Base-by-base conservation (phyloP, 2,797 vertebrate genomes). In the Macrochelys suwanniensis region DNA sequence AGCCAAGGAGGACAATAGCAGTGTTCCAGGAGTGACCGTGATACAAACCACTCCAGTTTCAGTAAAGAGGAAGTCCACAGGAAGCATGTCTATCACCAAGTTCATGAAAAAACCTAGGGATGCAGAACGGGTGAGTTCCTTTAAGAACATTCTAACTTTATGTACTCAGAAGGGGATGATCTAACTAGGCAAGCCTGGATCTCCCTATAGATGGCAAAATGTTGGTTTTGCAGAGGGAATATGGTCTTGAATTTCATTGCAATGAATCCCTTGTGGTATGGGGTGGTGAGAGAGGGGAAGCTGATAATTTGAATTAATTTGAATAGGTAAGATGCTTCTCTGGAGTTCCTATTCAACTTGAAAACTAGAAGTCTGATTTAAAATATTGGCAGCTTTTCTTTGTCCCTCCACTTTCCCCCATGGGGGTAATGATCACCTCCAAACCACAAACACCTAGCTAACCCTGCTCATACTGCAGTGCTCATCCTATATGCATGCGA, bases 71-170 rank as follows among this genome's bases (percentile, higher is more conserved):
- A 99, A 99, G 97, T 98, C 98, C 7, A 85, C 97, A 0, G 99
- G 99, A 37, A 99, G 99, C 98, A 99, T 99, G 99, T 99, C 98
- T 13, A 99, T 99, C 98, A 99, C 99, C 0, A 99, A 98, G 96
- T 99, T 99, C 98, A 99, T 99, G 99, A 99, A 99, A 97, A 99
- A 97, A 88, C 98, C 98, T 42, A 94, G 98, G 5, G 98, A 98
- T 3, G 94, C 98, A 0, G 98, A 98, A n/a, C 99, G 98, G 99
- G 99, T 99, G 97, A 97, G 96, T 45, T n/a, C 5, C 49, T 78
- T 9, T 33, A 1, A 3, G 0, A 2, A 3, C 11, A 5, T 16
- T 50, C 33, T 68, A 12, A 45, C 47, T 21, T 45, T 19, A 74
- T 45, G 21, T 45, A 74, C 25, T 45, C 6, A 28, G 71, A 47